phyloP scores from a whole-genome alignment of 2,113 vertebrate species.

The Cranoglanis bouderius region DNA sequence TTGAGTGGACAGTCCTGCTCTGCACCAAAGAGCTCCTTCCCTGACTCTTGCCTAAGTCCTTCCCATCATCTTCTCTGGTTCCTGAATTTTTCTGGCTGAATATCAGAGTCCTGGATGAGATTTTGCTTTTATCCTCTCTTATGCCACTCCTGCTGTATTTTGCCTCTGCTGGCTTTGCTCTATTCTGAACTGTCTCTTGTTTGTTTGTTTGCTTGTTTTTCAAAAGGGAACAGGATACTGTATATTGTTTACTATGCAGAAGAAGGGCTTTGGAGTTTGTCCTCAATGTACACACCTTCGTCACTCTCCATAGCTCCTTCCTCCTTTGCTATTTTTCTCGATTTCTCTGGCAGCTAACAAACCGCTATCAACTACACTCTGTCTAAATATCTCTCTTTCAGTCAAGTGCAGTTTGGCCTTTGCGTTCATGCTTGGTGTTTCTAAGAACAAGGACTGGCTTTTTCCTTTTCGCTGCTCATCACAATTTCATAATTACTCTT shows the following conservation, averaged over 20 bases:
- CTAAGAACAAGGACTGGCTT: not conserved
- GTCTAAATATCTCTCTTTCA: not conserved
- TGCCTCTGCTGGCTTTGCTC: conserved; percentile 50
- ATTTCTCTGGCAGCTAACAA: conserved; percentile 67
- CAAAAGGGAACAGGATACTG: conserved; percentile 64
- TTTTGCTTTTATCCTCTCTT: conserved; percentile 16
- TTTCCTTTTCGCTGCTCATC: conserved; percentile 42
- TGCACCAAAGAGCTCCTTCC: conserved; percentile 69
- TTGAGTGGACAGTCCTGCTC: conserved; percentile 33
- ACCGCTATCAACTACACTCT: conserved; percentile 42
- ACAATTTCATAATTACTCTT: conserved; percentile 53
- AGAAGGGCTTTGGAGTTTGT: conserved; percentile 69
- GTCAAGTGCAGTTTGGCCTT: conserved; percentile 38
- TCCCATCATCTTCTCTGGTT: conserved; percentile 7
- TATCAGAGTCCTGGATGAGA: conserved; percentile 16
- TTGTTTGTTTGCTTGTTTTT: conserved; percentile 39
- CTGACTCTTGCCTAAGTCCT: conserved; percentile 22
- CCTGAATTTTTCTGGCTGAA: not conserved
- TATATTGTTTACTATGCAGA: conserved; percentile 90
- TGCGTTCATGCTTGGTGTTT: conserved; percentile 41
- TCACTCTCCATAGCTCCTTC: conserved; percentile 51
- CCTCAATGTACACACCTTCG: conserved; percentile 65
- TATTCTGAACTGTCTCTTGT: conserved; percentile 31
- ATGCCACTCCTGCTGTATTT: not conserved
- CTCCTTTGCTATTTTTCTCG: not conserved